phyloP scores from a whole-genome alignment of 2,888 invertebrate genomes.

The Lasiommata megera region DNA sequence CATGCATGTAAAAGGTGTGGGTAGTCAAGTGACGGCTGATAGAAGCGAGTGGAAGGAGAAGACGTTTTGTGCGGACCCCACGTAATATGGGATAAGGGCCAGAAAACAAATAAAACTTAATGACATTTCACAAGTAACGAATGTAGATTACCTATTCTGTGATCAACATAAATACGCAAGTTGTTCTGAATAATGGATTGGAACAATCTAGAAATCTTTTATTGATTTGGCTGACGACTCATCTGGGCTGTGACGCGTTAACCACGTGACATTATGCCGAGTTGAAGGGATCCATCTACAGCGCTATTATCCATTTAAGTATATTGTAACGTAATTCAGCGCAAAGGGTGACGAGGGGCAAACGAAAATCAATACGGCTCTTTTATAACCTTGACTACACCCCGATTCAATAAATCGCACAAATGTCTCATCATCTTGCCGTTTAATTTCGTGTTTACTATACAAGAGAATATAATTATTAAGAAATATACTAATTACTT shows the following conservation, averaged over 20 bases:
- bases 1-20: no score
- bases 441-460: not conserved
- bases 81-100: no score
- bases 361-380: slow-evolving; percentile 18
- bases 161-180: slow-evolving; percentile 20
- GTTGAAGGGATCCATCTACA: slow-evolving; percentile 13
- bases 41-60: no score
- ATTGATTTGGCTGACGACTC: slow-evolving; percentile 69
- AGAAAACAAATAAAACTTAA: no score
- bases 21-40: no score
- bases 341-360: slow-evolving; percentile 13
- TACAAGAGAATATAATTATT: not conserved
- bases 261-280: slow-evolving; percentile 43
- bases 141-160: not conserved
- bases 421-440: not conserved
- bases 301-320: slow-evolving; percentile 17
- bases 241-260: slow-evolving; percentile 41
- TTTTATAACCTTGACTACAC: slow-evolving; percentile 15
- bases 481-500: not conserved
- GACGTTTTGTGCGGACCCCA: no score
- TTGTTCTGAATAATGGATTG: slow-evolving; percentile 41
- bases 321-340: slow-evolving; percentile 4
- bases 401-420: not conserved
- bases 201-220: slow-evolving; percentile 68
- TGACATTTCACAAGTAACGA: not conserved